Percentiles rank a stretch among this genome's conserved stretches.
These are phyloP conservation scores for Arctopsyche grandis DNA, from an alignment of 1,140 invertebrate species.

Conservation along the genomic window DNA sequence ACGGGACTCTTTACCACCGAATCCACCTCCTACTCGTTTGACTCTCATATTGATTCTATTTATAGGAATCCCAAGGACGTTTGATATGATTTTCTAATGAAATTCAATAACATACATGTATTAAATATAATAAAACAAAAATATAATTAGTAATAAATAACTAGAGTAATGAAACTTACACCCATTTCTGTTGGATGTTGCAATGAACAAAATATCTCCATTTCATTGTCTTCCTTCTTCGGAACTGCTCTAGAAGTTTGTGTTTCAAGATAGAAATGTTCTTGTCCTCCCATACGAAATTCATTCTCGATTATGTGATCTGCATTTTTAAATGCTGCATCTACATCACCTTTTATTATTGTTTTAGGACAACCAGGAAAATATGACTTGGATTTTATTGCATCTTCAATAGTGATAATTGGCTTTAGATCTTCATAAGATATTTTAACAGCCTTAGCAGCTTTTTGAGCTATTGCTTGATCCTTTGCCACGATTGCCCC, in stretches of 20 bases:
- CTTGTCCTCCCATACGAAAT: constrained; percentile 88
- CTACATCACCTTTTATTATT: constrained; percentile 75
- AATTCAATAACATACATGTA: constrained; percentile 58
- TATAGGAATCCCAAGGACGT: constrained; percentile 78
- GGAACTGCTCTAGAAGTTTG: constrained; percentile 78
- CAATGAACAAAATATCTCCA: constrained; percentile 88
- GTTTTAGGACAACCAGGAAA: constrained; percentile 66
- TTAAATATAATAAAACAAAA: constrained; percentile 8
- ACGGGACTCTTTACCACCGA: constrained; percentile 94
- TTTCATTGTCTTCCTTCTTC: constrained; percentile 82
- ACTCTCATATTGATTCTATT: constrained; percentile 82
- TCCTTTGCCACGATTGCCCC: constrained; percentile 81
- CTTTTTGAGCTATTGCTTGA: constrained; percentile 78
- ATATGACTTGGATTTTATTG: constrained; percentile 79
- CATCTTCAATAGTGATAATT: constrained; percentile 88
- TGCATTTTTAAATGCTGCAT: constrained; percentile 72
- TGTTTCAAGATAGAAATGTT: constrained; percentile 95
- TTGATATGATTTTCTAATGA: constrained; percentile 77
- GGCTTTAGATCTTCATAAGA: constrained; percentile 80
- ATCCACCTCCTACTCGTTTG: constrained; percentile 93
- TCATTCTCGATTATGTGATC: constrained; percentile 77
- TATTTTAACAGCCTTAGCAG: constrained; percentile 77
- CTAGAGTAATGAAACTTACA: constrained; percentile 55
- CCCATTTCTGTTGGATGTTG: constrained; percentile 86
- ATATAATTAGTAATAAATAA: neutral